These are phyloP conservation scores for Notiomystis cincta DNA, from an alignment of 2,113 vertebrate species.

Conservation along the genomic window DNA sequence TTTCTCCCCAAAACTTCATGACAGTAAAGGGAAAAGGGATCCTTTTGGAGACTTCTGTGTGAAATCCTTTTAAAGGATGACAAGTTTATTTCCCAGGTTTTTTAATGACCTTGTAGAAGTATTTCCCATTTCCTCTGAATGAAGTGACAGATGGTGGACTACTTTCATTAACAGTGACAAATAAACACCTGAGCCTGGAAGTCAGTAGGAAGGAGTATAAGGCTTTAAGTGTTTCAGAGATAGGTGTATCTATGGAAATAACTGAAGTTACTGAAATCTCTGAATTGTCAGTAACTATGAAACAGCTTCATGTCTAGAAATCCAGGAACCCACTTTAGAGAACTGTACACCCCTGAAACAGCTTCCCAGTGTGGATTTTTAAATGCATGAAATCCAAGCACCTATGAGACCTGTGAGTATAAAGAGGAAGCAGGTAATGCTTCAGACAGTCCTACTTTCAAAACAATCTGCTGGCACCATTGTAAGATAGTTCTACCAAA, in stretches of 20 bases:
- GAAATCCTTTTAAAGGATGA: neutral
- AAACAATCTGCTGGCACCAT: neutral
- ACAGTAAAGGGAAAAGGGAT: neutral
- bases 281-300: neutral
- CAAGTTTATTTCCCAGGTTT: neutral
- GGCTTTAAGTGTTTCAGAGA: neutral
- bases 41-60: neutral
- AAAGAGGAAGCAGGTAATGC: neutral
- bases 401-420: neutral
- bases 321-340: neutral
- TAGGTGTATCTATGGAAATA: neutral
- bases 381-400: neutral
- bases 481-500: neutral
- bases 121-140: neutral
- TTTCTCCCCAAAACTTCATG: neutral
- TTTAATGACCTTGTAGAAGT: neutral
- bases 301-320: neutral
- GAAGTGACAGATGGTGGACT: neutral
- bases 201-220: neutral
- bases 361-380: neutral
- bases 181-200: neutral
- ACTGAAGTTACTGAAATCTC: neutral
- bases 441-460: neutral
- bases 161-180: neutral
- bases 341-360: neutral